phyloP scores from a whole-genome alignment of 2,888 invertebrate genomes.

The Abrostola tripartita region DNA sequence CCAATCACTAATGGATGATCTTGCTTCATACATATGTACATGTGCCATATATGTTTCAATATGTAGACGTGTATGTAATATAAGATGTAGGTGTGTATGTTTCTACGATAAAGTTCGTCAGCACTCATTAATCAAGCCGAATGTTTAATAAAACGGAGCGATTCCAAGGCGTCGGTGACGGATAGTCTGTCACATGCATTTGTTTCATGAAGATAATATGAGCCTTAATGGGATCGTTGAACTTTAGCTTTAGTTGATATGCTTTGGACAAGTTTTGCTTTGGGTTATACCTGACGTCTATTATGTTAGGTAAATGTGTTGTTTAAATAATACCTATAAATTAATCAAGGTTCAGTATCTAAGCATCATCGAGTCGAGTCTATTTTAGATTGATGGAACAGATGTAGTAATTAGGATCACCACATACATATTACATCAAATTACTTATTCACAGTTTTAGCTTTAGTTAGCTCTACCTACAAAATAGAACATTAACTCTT shows the following conservation, averaged over 20 bases:
- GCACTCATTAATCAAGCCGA: slow-evolving; percentile 55
- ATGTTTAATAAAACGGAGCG: slow-evolving; percentile 51
- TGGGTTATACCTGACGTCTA: background rate
- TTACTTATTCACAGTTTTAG: too few relatives aligned
- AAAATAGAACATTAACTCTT: too few relatives aligned
- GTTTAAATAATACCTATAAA: background rate
- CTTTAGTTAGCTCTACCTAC: too few relatives aligned
- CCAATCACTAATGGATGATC: slow-evolving; percentile 21
- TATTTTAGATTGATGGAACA: background rate
- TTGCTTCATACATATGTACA: background rate
- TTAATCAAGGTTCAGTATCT: too few relatives aligned
- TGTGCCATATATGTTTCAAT: background rate
- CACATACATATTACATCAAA: too few relatives aligned
- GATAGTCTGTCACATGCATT: slow-evolving; percentile 58
- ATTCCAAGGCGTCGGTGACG: slow-evolving; percentile 56
- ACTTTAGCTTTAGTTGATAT: slow-evolving; percentile 35
- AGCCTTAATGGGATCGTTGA: slow-evolving; percentile 48
- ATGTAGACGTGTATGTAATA: background rate
- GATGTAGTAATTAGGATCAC: too few relatives aligned
- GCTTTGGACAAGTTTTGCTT: slow-evolving; percentile 15
- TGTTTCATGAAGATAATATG: slow-evolving; percentile 49
- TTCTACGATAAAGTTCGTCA: slow-evolving; percentile 14
- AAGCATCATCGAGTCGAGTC: too few relatives aligned
- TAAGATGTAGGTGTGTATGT: slow-evolving; percentile 9
- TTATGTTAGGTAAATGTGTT: background rate